Evolutionary conservation across 2,797 vertebrate genomes (phyloP), one percentile per base, ranked within the genome.

Genomic region (Percopsis omiscomaycus): DNA sequence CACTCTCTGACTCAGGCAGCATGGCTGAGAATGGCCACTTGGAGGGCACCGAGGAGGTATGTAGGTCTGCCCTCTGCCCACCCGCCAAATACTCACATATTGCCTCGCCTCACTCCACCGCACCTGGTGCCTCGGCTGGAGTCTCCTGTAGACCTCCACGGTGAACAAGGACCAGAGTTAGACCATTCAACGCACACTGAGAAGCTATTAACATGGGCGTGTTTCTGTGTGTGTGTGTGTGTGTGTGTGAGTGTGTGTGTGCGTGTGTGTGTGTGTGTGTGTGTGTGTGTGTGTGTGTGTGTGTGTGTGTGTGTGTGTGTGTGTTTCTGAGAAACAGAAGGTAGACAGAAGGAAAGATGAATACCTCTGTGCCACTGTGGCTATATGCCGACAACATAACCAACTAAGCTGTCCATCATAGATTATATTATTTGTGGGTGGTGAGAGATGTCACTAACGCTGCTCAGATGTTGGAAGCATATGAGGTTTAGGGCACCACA

Each of bases 1-100:
- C 81, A 79, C 78, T 37, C 78, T 37, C 71, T 78, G 73, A 86
- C 69, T 84, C 80, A 72, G 69, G 83, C 75, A 73, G 73, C 73
- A 73, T 75, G 74, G 71, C 57, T 70, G 67, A 55, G 52, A 67
- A 57, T n/a, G 60, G 58, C 37, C 55, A 48, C 70, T 50, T 28
- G 37, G 11, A 37, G 66, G 64, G 59, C 56, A 51, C 44, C 65
- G 67, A 69, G 64, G 46, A 37, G 55, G 11, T 45, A 61, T 32
- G 51, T 1, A 57, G 60, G 30, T 59, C 46, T 49, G 44, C 29
- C 53, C 69, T 0, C 5, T 16, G 3, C 50, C 64, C 4, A 30
- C 64, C 80, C 4, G 42, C 64, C 80, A 81, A 80, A 73, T 55
- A 54, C 68, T 82, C 70, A 71, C 68, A 77, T 53, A 77, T 73